Base-by-base conservation (phyloP, 2,888 invertebrate species). In the Drosophila acutilabella region DNA sequence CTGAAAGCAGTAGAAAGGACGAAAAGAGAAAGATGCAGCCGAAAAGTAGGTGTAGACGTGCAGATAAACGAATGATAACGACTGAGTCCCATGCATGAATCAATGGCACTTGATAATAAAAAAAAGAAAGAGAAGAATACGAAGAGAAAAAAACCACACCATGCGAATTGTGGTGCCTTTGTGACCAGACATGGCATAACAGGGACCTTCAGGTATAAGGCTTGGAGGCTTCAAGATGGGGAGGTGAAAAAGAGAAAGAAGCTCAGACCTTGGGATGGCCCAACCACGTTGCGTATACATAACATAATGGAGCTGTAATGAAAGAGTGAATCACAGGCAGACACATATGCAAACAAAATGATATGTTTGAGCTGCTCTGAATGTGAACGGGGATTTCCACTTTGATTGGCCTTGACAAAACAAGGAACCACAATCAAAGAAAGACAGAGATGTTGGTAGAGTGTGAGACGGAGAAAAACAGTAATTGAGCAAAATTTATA, bases 351-450 rank as follows among this genome's bases (percentile, higher is more conserved):
- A 78, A 72, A 67, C 65, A 53, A 66, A 69, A 45, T 68, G 50
- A 54, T 26, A 45, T 65, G 69, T 62, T 68, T 73, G 58, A 30
- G 56, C 48, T 64, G 41, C 48, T 41, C 33, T 50, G 62, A 62
- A 74, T 61, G 66, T 50, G 71, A 68, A 50, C 53, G 47, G 60
- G 62, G 59, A 59, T 64, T 66, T 64, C 42, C 64, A 50, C 50
- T 66, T 79, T 80, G 80, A 80, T 84, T 81, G 79, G 66, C 80
- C 81, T 78, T 64, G 77, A 70, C 60, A 65, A 60, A 26, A 44
- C 33, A 45, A 45, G 47, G 42, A 50, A 18, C 13, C 38, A 54
- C 23, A 23, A 23, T 23, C 23, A 47, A 26, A 30, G 38, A 45
- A 40, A 60, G 20, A 10, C 2, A 18, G 40, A 7, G 1, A 38